A percentile compares a stretch with the other conserved stretches of the same genome.
phyloP scores from a whole-genome alignment of 2,113 vertebrate genomes.

The Dascyllus trimaculatus region DNA sequence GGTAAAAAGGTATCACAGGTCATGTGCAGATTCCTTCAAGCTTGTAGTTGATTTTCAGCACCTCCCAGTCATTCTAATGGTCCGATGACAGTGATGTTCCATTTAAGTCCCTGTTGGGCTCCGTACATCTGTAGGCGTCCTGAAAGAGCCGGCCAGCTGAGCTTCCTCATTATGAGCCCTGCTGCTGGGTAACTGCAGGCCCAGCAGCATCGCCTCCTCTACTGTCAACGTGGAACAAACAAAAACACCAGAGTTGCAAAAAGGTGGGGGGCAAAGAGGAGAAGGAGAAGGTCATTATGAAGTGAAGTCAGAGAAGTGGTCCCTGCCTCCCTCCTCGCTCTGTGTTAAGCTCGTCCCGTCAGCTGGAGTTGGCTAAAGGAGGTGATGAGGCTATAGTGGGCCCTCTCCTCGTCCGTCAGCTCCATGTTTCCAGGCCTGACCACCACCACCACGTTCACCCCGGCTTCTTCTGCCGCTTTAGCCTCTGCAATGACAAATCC shows the following conservation, averaged over 20 bases:
- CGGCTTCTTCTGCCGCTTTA: constrained; percentile 91
- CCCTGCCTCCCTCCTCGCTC: neutral
- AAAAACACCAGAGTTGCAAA: constrained; percentile 33
- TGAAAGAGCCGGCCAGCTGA: neutral
- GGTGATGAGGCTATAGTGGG: constrained; percentile 88
- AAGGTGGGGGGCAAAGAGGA: neutral
- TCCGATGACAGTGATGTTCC: constrained; percentile 19
- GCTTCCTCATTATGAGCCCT: neutral
- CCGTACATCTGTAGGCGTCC: neutral
- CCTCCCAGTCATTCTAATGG: constrained; percentile 6
- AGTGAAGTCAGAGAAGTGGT: constrained; percentile 10
- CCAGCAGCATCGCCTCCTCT: constrained; percentile 14
- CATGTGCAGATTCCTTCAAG: constrained; percentile 44
- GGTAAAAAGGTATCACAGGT: constrained; percentile 54
- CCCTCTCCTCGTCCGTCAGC: constrained; percentile 92
- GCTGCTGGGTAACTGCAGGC: neutral
- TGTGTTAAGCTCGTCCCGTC: constrained; percentile 82
- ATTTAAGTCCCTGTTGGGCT: neutral
- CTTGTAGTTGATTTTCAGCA: constrained; percentile 2
- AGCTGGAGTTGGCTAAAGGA: constrained; percentile 91
- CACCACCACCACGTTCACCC: constrained; percentile 91
- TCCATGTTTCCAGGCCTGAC: constrained; percentile 94
- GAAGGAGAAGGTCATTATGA: constrained; percentile 5
- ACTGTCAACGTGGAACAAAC: constrained; percentile 10
- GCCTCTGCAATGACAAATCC: constrained; percentile 87